Percentiles rank a stretch among this genome's conserved stretches.
Conservation (phyloP, 1,140 invertebrate species). For the Drosophila oshimai region DNA sequence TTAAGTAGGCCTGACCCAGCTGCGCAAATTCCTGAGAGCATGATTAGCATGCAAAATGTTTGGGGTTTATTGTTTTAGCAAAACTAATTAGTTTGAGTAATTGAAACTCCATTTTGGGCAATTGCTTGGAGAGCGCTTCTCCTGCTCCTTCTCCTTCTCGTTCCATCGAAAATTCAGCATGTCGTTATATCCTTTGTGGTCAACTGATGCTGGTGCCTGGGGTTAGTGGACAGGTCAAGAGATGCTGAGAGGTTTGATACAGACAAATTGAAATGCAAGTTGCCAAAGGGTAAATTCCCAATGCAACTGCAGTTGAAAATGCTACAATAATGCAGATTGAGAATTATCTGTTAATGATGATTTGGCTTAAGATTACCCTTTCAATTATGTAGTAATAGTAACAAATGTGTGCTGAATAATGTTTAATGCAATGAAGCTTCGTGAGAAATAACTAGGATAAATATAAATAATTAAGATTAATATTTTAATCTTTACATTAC, state of each 20-base stretch:
- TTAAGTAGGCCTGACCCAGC: constrained; percentile 63
- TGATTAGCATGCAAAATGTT: constrained; percentile 67
- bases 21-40: constrained; percentile 51
- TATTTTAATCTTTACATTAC: not conserved
- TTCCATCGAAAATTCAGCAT: not conserved
- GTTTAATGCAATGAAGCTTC: no score
- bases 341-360: not conserved
- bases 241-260: not conserved
- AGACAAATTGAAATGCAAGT: constrained; percentile 23
- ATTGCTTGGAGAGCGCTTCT: constrained; percentile 1
- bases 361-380: not conserved
- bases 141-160: not conserved
- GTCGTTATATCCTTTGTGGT: constrained; percentile 7
- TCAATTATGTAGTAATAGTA: no score
- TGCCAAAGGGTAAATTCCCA: constrained; percentile 5
- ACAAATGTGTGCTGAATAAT: no score
- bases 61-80: constrained; percentile 67
- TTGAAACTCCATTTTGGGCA: constrained; percentile 52
- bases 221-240: not conserved
- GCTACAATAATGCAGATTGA: not conserved
- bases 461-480: not conserved
- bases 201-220: constrained; percentile 2
- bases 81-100: constrained; percentile 79
- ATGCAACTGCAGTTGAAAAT: not conserved
- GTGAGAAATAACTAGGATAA: no score